A percentile compares a stretch with the other conserved stretches of the same genome.
phyloP scores from a whole-genome alignment of 2,797 vertebrate species.

The Sternotherus odoratus region DNA sequence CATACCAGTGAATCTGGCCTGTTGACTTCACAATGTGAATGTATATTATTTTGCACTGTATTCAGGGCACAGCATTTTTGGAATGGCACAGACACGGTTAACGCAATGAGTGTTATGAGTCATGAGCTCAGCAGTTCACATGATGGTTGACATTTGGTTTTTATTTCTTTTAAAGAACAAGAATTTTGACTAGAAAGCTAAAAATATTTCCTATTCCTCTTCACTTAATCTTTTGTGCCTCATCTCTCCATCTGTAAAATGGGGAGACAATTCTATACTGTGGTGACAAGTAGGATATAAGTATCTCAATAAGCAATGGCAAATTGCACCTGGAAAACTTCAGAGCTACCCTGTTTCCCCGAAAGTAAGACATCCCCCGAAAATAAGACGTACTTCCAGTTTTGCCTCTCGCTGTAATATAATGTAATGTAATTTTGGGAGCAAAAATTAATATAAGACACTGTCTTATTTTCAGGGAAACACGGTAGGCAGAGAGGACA shows the following conservation, averaged over 20 bases:
- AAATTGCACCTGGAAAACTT: background rate
- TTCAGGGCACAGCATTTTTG: background rate
- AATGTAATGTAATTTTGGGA: too few species aligned
- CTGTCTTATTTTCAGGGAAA: too few species aligned
- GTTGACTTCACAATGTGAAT: background rate
- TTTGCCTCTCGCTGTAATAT: too few species aligned
- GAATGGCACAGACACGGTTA: background rate
- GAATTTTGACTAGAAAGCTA: background rate
- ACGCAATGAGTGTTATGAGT: background rate
- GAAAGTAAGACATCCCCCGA: too few species aligned
- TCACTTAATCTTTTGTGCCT: background rate
- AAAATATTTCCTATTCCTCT: background rate
- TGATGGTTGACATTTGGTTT: rapidly evolving
- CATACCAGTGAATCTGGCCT: background rate
- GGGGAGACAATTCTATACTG: rapidly evolving
- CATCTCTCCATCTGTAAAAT: background rate
- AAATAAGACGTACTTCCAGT: too few species aligned
- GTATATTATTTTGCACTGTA: background rate
- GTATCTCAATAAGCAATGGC: background rate
- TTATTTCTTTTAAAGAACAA: background rate
- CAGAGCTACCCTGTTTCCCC: too few species aligned
- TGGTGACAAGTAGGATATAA: background rate
- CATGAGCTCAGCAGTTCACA: too few species aligned
- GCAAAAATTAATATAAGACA: too few species aligned
- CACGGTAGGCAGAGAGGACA: background rate